Evolutionary conservation across 2,888 invertebrate genomes (phyloP).

Genomic region (Polydesmus complanatus): DNA sequence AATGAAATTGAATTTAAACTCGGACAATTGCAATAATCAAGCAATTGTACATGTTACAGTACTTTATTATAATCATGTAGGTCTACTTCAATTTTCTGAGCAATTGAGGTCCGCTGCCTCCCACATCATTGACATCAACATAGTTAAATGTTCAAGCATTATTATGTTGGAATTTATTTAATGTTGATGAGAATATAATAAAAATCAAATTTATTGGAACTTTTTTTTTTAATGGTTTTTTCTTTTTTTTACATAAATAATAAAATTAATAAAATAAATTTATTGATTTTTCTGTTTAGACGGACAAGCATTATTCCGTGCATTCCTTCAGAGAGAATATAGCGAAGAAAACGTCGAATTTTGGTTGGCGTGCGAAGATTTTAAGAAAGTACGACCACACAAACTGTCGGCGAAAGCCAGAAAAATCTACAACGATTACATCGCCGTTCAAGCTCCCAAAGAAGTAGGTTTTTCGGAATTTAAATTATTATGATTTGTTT

Average conservation of each 20-base stretch:
- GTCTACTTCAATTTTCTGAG: no score
- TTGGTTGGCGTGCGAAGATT: conserved; percentile 43
- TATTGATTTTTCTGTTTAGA: conserved; percentile 32
- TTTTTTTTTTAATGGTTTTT: conserved; percentile 1
- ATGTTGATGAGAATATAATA: neutral
- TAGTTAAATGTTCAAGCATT: no score
- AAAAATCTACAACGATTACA: conserved; percentile 39
- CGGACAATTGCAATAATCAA: no score
- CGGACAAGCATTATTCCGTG: conserved; percentile 40
- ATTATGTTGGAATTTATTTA: no score
- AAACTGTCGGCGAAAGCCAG: conserved; percentile 34
- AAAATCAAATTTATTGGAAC: neutral
- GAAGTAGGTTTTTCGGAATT: conserved; percentile 39
- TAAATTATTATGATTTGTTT: no score
- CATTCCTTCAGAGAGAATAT: conserved; percentile 41
- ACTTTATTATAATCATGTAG: no score
- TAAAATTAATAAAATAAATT: no score
- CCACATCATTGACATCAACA: no score
- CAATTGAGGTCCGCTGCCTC: no score
- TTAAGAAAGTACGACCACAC: conserved; percentile 31
- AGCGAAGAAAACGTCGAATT: conserved; percentile 45
- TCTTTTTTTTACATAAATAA: no score
- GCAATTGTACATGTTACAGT: no score
- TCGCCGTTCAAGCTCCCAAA: conserved; percentile 39
- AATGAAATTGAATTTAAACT: no score